Base-by-base conservation (phyloP, 1,140 invertebrate genomes). In the Spodoptera frugiperda region DNA sequence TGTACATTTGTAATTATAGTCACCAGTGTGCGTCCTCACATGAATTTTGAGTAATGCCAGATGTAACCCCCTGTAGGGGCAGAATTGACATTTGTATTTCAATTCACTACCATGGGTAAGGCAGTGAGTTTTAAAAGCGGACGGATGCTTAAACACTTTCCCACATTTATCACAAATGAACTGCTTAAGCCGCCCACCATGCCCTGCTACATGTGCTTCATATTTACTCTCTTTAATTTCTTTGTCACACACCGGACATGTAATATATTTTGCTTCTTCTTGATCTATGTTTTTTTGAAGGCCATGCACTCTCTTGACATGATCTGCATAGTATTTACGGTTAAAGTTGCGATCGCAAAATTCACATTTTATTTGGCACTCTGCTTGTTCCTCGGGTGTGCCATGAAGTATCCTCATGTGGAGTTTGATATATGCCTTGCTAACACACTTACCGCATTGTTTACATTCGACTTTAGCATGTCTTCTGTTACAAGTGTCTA, bases 1-100 rank as follows among this genome's bases (percentile, higher is more conserved):
- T 15, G 77, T 61, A 71, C 82, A 84, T 54, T 80, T 78, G 19
- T 84, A 79, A 44, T 79, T 81, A n/a, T 84, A 84, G 49, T 84
- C 82, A 12, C 80, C 77, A 8, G 80, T 82, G 46, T 84, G 80
- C 14, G 82, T 84, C n/a, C 80, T 59, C 3, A 82, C 77, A 78
- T 84, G 82, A 3, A 82, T 76, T 46, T 77, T 84, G 11, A 84
- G 44, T 25, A 84, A 53, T 25, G 76, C 80, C 19, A 72, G 33
- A 76, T 84, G 76, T 15, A 77, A 65, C 1, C 80, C 80, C 19
- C 76, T 63, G n/a, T 84, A 82, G 1, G 80, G 80, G 67, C 82
- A 84, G 61, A 79, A 80, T 12, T 78, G 57, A 44, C 82, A 84
- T 74, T 82, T 77, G 46, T 76, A 81, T 76, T 81, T 79, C 17